phyloP scores from a whole-genome alignment of 2,888 invertebrate species.

The Cheilosia grossa region DNA sequence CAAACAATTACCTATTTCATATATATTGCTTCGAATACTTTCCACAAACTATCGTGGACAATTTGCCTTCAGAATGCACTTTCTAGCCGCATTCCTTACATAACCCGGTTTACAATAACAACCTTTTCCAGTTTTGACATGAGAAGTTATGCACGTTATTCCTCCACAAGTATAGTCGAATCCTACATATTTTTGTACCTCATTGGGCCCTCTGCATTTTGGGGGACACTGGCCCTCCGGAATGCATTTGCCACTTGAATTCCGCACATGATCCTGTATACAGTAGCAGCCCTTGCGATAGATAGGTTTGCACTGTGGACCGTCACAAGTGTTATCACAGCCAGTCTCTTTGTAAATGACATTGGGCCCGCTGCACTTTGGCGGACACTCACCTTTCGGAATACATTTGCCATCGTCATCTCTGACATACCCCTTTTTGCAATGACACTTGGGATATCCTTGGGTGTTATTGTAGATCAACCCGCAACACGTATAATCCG shows the following conservation, averaged over 20 bases:
- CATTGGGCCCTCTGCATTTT: neutral
- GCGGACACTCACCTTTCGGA: too few relatives aligned
- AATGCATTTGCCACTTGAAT: neutral
- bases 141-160: neutral
- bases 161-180: constrained; percentile 2
- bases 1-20: too few relatives aligned
- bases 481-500: too few relatives aligned
- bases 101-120: neutral
- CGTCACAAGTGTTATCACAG: neutral
- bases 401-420: neutral
- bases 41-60: neutral
- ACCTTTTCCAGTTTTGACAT: neutral
- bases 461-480: too few relatives aligned
- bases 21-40: too few relatives aligned
- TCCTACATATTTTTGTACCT: neutral
- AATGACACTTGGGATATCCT: too few relatives aligned
- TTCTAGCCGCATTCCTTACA: neutral
- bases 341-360: neutral
- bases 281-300: neutral
- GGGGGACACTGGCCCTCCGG: neutral
- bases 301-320: neutral
- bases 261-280: neutral
- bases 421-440: neutral
- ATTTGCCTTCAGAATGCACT: neutral
- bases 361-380: neutral